Base-by-base conservation (phyloP, 2,113 vertebrate genomes). In the Micronisus gabar region DNA sequence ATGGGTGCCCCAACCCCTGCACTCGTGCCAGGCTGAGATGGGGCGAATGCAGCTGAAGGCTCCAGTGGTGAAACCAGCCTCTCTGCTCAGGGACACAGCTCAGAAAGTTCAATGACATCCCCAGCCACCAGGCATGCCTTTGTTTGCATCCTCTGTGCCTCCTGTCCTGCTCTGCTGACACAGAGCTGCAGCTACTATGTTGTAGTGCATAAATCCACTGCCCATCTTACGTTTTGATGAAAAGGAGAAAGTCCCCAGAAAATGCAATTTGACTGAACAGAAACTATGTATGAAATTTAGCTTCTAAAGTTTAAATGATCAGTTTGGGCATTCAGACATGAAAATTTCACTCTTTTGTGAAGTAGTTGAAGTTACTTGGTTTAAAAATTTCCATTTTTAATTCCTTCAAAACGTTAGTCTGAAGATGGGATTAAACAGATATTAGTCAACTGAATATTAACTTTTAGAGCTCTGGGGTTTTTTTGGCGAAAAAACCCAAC, bases 401-500 rank as follows among this genome's bases (percentile, higher is more conserved):
- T 68, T 92, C 29, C 26, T 78, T 94, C 20, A 45, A 40, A 88
- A 83, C 9, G 12, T 74, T 88, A 62, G 58, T n/a, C 59, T 81
- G 36, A 73, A 73, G 36, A 56, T 66, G 29, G 34, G 38, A 45
- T 70, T 45, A 81, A 73, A 32, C 8, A 15, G 30, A 10, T 16
- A 34, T 76, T 36, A 78, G 11, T 73, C 34, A 92, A 65, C 4
- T 22, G 21, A 81, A 45, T 56, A 83, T 47, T 47, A 75, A 19
- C 21, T 73, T 88, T 26, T 50, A 62, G 47, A 86, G 6, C 2
- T 66, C 45, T 76, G 2, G 6, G 5, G 3, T 1, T 50, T 40
- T 76, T 93, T 2, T 2, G 1, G 4, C 6, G 7, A 11, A 40
- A 43, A 50, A 11, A 3, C 7, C 0, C 18, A 30, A 36, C 15